These are phyloP conservation scores for Euthynnus affinis DNA, from an alignment of 2,797 vertebrate species.

Conservation along the genomic window DNA sequence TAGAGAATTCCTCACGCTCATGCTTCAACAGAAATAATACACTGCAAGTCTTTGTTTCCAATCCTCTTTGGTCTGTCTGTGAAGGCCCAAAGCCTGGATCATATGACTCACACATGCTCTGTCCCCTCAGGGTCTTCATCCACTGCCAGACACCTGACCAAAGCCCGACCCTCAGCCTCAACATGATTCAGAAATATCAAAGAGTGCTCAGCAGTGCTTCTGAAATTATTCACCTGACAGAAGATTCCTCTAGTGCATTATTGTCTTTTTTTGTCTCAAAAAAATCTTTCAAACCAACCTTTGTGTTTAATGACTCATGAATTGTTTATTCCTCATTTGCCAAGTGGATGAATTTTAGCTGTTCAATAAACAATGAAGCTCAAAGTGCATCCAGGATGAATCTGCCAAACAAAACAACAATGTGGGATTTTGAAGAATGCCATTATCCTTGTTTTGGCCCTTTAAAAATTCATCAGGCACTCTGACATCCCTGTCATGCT, in stretches of 20 bases:
- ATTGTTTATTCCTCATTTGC: conserved; percentile 61
- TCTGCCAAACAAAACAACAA: conserved; percentile 44
- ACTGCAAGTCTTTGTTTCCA: conserved; percentile 66
- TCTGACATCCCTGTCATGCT: conserved; percentile 45
- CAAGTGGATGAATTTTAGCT: conserved; percentile 55
- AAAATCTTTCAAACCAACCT: conserved; percentile 8
- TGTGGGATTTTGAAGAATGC: conserved; percentile 46
- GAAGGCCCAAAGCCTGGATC: conserved; percentile 53
- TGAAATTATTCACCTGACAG: conserved; percentile 20
- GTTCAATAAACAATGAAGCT: conserved; percentile 72
- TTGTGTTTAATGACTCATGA: conserved; percentile 54
- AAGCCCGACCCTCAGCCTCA: conserved; percentile 34
- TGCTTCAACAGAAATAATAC: conserved; percentile 55
- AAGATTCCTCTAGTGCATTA: not conserved
- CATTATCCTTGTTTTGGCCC: conserved; percentile 52
- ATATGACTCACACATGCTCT: conserved; percentile 73
- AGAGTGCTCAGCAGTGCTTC: conserved; percentile 13
- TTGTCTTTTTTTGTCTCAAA: not conserved
- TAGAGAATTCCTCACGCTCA: conserved; percentile 64
- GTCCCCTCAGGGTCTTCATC: conserved; percentile 70
- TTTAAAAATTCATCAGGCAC: conserved; percentile 49
- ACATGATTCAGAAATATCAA: conserved; percentile 49
- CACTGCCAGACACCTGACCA: conserved; percentile 67
- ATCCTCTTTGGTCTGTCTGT: conserved; percentile 62
- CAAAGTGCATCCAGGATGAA: conserved; percentile 50